These are phyloP conservation scores for Rambutsinella grinnellia DNA, from an alignment of 2,888 invertebrate species.

Conservation along the genomic window DNA sequence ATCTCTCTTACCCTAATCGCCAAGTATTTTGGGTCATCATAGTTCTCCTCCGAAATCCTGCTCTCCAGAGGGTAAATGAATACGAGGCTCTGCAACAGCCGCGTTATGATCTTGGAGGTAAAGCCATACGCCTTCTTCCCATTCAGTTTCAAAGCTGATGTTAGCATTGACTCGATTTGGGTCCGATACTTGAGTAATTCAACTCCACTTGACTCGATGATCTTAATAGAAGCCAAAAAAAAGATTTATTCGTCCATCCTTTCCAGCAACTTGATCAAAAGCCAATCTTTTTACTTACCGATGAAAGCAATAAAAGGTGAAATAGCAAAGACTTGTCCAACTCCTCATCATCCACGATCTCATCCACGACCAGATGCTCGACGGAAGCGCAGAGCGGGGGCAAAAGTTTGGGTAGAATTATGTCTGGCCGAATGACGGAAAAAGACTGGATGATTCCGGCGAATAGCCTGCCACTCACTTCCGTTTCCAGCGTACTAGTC, in stretches of 20 bases:
- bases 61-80: constrained; percentile 64
- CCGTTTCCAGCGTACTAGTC: constrained; percentile 83
- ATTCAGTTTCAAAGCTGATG: constrained; percentile 70
- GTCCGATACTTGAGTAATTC: constrained; percentile 73
- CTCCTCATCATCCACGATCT: constrained; percentile 80
- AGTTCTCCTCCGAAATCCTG: constrained; percentile 60
- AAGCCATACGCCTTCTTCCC: constrained; percentile 65
- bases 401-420: constrained; percentile 80
- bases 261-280: not conserved
- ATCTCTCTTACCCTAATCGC: constrained; percentile 56
- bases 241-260: not conserved
- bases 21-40: constrained; percentile 64
- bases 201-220: constrained; percentile 69
- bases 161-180: constrained; percentile 72
- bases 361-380: constrained; percentile 75
- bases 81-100: constrained; percentile 61
- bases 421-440: constrained; percentile 76
- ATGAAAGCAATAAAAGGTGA: constrained; percentile 80
- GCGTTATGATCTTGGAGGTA: constrained; percentile 54
- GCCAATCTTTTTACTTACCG: constrained; percentile 73
- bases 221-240: constrained; percentile 28
- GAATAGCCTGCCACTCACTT: constrained; percentile 85
- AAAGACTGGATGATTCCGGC: constrained; percentile 78
- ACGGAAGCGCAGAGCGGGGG: constrained; percentile 81
- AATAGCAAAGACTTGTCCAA: constrained; percentile 84